Conservation (phyloP, 1,140 invertebrate genomes). For the Lamellibrachia luymesi region DNA sequence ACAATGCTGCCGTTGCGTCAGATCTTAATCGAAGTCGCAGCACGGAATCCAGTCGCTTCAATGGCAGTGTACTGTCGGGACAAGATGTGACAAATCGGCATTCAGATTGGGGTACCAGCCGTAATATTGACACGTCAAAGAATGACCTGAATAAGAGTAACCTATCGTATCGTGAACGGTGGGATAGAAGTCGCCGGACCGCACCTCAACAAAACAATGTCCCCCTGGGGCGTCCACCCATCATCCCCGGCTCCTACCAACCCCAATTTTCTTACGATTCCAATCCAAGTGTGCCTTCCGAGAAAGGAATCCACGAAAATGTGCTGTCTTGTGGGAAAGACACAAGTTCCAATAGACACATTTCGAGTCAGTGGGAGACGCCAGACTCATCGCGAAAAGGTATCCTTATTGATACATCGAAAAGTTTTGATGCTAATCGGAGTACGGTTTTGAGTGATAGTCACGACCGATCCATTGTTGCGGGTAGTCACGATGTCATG, state of each 20-base stretch:
- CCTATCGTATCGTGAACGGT: not conserved
- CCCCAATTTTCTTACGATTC: not conserved
- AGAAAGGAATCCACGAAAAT: not conserved
- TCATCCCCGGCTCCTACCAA: not conserved
- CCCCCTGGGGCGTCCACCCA: not conserved
- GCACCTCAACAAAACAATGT: not conserved
- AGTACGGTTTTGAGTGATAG: not conserved
- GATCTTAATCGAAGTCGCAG: not conserved
- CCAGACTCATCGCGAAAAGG: not conserved
- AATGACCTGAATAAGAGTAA: not conserved
- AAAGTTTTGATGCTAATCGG: not conserved
- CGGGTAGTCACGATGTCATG: not conserved
- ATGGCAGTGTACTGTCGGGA: not conserved
- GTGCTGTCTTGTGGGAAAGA: not conserved
- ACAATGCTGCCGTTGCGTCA: not conserved
- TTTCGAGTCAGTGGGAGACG: not conserved
- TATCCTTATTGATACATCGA: not conserved
- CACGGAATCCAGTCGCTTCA: not conserved
- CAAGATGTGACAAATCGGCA: not conserved
- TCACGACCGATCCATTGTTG: not conserved
- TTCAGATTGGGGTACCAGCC: not conserved
- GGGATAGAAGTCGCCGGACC: not conserved
- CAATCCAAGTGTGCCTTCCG: not conserved
- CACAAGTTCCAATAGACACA: not conserved
- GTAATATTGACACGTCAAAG: not conserved